These are phyloP conservation scores for Pholis gunnellus DNA, from an alignment of 2,113 vertebrate species.

Conservation along the genomic window DNA sequence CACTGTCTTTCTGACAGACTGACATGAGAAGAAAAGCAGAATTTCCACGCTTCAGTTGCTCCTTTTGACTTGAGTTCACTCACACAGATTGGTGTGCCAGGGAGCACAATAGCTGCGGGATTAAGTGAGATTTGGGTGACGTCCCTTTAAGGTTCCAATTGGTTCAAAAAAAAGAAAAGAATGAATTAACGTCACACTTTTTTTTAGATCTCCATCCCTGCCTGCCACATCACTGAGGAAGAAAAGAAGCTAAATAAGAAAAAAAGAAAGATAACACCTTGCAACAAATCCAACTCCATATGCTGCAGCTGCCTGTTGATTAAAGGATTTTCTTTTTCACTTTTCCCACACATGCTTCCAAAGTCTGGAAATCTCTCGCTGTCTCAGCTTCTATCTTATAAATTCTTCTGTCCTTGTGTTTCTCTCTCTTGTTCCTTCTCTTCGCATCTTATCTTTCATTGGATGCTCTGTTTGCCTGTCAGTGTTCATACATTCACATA, in stretches of 20 bases:
- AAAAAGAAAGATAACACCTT: conserved; percentile 44
- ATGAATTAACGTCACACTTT: conserved; percentile 29
- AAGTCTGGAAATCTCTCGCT: conserved; percentile 5
- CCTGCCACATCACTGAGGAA: background rate
- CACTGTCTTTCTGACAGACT: conserved; percentile 32
- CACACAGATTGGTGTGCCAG: conserved; percentile 66
- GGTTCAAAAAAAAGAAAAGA: conserved; percentile 36
- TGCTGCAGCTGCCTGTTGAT: conserved; percentile 36
- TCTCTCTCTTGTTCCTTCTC: background rate
- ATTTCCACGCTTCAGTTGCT: conserved; percentile 45
- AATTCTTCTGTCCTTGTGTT: background rate
- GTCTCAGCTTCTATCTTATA: background rate
- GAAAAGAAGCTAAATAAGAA: conserved; percentile 22
- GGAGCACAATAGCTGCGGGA: conserved; percentile 58
- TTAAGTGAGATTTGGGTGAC: conserved; percentile 43
- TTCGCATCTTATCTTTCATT: background rate
- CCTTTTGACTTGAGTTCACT: conserved; percentile 56
- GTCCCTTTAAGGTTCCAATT: conserved; percentile 23
- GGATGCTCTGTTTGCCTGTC: background rate
- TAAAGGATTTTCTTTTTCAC: conserved; percentile 42
- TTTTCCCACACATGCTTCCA: conserved; percentile 63
- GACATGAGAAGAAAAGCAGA: conserved; percentile 58
- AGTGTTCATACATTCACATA: background rate
- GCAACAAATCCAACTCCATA: conserved; percentile 22
- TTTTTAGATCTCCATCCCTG: conserved; percentile 4